phyloP scores from a whole-genome alignment of 2,797 vertebrate species.

The Lepidocolaptes lacrymiger region DNA sequence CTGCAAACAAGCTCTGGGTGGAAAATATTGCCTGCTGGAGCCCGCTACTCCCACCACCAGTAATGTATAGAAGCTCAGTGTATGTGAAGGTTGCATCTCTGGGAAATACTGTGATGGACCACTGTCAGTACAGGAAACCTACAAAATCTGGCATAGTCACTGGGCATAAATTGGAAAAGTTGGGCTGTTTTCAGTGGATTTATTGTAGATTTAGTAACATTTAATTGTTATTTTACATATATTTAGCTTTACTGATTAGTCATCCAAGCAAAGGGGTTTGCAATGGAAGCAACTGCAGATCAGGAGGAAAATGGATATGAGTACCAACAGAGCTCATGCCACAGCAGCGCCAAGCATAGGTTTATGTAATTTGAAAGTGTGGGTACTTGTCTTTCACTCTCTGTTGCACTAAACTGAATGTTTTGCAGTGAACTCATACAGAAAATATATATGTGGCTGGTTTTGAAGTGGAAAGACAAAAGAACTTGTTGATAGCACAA shows the following conservation, averaged over 20 bases:
- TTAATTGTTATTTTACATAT: not conserved
- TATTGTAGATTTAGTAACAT: not conserved
- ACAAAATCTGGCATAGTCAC: not conserved
- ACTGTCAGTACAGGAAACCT: not conserved
- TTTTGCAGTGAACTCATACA: not conserved
- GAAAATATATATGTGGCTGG: not conserved
- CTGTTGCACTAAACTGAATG: not conserved
- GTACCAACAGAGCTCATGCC: not conserved
- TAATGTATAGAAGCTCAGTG: accelerated
- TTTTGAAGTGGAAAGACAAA: not conserved
- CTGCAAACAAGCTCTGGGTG: not conserved
- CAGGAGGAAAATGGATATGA: not conserved
- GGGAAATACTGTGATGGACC: not conserved
- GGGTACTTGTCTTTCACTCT: not conserved
- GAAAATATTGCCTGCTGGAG: not conserved
- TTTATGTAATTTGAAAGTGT: not conserved
- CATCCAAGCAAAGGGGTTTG: not conserved
- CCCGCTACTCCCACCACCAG: not conserved
- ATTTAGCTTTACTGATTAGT: not conserved
- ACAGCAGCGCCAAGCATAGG: not conserved
- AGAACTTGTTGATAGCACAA: not conserved
- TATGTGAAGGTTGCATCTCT: not conserved
- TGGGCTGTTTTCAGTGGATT: not conserved
- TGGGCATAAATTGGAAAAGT: not conserved
- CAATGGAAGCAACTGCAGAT: not conserved